phyloP scores from a whole-genome alignment of 2,797 vertebrate genomes.

The Xenops minutus region DNA sequence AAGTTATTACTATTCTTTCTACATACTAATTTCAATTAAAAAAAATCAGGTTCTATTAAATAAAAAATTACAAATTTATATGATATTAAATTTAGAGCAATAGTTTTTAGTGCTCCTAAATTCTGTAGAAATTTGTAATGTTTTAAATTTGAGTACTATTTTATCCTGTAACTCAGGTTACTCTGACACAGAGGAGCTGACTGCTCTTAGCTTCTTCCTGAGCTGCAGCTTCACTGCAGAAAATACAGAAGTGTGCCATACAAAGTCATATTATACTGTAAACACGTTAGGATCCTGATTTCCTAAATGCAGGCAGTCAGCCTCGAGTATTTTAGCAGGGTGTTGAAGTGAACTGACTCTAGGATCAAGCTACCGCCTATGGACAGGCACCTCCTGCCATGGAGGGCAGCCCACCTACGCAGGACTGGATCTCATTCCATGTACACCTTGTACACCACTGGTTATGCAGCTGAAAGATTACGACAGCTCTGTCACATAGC shows the following conservation, averaged over 20 bases:
- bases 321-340: not conserved
- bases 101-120: not conserved
- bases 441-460: accelerated
- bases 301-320: not conserved
- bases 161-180: not conserved
- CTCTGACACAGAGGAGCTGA: not conserved
- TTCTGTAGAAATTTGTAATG: accelerated
- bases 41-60: not conserved
- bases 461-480: not conserved
- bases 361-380: not conserved
- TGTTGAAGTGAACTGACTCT: not conserved
- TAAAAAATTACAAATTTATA: not conserved
- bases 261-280: accelerated
- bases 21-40: not conserved
- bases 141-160: not conserved
- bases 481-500: accelerated
- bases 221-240: not conserved
- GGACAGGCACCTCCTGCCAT: not conserved
- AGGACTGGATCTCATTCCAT: not conserved
- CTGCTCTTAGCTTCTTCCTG: not conserved
- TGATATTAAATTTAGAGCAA: not conserved
- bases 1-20: not conserved
- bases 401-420: not conserved
- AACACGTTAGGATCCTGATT: not conserved
- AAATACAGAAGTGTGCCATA: not conserved